Evolutionary conservation across 2,797 vertebrate genomes (phyloP).

Genomic region (Gallinago stenura): DNA sequence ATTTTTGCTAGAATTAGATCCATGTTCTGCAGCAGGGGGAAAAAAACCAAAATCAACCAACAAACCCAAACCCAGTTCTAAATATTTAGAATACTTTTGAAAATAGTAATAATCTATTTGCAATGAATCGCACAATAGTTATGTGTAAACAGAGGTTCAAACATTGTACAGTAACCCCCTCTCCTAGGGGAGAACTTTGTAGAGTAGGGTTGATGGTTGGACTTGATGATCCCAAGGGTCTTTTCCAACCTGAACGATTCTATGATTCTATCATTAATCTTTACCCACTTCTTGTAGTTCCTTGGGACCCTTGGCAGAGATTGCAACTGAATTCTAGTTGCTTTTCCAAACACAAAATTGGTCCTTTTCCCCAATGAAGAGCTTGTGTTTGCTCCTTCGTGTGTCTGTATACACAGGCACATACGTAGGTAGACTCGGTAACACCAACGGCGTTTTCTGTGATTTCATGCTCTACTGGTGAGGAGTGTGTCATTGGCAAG

Average conservation of each 20-base stretch:
- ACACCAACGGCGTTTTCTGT: background rate
- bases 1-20: background rate
- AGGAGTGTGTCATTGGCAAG: background rate
- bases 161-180: background rate
- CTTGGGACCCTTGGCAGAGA: background rate
- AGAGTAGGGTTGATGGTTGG: no score
- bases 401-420: background rate
- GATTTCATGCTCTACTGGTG: background rate
- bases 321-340: background rate
- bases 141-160: background rate
- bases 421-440: background rate
- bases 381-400: background rate
- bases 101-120: background rate
- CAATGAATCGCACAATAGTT: background rate
- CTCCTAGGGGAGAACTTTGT: no score
- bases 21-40: fast-evolving
- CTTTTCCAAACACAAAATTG: background rate
- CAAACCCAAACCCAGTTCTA: background rate
- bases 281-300: background rate
- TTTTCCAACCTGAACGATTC: no score
- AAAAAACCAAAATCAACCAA: background rate
- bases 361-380: background rate
- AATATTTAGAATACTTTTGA: background rate
- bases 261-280: background rate
- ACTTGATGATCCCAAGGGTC: no score